Evolutionary conservation across 2,113 vertebrate genomes (phyloP).

Genomic region (Equus quagga): DNA sequence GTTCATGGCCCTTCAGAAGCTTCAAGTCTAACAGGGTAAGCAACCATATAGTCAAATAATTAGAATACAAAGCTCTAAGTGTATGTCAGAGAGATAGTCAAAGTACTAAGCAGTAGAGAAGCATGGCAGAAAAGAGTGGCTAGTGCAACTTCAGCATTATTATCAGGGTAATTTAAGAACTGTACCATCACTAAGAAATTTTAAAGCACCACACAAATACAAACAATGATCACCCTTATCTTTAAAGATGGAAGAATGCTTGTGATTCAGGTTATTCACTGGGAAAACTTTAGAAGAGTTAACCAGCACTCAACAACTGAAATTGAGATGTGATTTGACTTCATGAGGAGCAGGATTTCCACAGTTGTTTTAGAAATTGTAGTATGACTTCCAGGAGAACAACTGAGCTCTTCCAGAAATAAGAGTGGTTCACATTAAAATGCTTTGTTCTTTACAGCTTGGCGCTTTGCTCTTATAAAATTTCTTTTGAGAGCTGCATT

Average conservation of each 20-base stretch:
- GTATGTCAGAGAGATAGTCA: neutral
- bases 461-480: constrained; percentile 46
- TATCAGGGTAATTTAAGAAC: neutral
- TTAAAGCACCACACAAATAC: neutral
- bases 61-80: neutral
- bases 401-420: neutral
- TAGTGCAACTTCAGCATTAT: neutral
- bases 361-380: neutral
- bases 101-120: neutral
- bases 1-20: neutral
- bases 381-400: neutral
- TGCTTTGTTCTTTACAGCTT: neutral
- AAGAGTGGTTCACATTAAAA: neutral
- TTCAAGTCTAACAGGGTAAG: neutral
- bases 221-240: neutral
- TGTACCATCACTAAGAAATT: neutral
- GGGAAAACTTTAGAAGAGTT: neutral
- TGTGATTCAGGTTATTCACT: neutral
- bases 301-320: neutral
- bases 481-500: neutral
- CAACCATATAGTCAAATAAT: neutral
- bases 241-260: neutral
- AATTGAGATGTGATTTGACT: neutral
- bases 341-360: fast-evolving
- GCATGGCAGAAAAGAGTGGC: neutral